phyloP scores from a whole-genome alignment of 2,888 invertebrate species.

The Drosophila falleni region DNA sequence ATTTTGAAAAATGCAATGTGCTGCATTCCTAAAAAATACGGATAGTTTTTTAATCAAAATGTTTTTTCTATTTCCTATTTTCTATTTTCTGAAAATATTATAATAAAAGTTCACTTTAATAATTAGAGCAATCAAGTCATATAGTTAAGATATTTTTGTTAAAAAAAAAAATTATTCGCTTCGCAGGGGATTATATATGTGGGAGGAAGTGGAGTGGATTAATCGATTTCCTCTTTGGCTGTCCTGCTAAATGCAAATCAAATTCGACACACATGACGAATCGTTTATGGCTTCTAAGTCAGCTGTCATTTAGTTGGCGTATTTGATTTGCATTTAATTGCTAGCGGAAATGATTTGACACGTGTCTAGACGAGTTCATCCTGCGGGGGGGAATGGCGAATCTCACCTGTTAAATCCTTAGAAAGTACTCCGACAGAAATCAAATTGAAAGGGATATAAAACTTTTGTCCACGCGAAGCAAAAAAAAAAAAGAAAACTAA shows the following conservation, averaged over 20 bases:
- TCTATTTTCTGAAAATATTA: too few species aligned
- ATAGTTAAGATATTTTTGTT: neutral
- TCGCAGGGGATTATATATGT: neutral
- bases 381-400: constrained; percentile 4
- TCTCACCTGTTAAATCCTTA: constrained; percentile 71
- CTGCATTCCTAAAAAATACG: too few species aligned
- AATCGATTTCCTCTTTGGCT: constrained; percentile 17
- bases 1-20: too few species aligned
- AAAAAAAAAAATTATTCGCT: too few species aligned
- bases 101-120: too few species aligned
- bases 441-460: constrained; percentile 67
- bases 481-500: constrained; percentile 21
- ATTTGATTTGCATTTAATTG: constrained; percentile 66
- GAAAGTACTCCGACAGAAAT: constrained; percentile 51
- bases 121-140: too few species aligned
- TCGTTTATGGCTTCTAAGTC: constrained; percentile 17
- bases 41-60: too few species aligned
- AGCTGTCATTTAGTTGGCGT: constrained; percentile 28
- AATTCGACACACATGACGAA: constrained; percentile 33
- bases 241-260: constrained; percentile 44
- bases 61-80: too few species aligned
- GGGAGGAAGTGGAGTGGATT: neutral
- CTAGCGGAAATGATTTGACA: constrained; percentile 46
- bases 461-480: constrained; percentile 42
- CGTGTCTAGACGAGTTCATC: constrained; percentile 55